Evolutionary conservation across 1,140 invertebrate species (phyloP).

Genomic region (Aphelenchoides besseyi): DNA sequence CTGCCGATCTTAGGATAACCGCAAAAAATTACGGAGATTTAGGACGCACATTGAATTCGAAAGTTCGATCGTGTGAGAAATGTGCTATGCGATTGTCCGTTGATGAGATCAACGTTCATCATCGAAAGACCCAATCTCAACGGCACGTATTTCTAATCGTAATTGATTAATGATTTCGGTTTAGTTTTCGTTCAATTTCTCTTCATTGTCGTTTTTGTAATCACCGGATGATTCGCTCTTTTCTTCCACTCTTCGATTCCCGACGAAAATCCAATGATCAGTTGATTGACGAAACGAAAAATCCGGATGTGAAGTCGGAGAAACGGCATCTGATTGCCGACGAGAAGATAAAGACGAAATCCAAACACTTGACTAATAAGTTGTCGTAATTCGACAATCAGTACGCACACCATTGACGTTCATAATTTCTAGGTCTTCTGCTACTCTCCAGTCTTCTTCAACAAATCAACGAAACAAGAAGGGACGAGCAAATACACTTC

Average conservation of each 20-base stretch:
- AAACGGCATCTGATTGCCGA: no score
- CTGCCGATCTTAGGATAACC: not conserved
- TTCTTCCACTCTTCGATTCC: not conserved
- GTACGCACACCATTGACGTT: no score
- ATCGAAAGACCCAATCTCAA: not conserved
- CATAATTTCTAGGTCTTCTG: not conserved
- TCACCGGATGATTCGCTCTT: not conserved
- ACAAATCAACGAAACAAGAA: not conserved
- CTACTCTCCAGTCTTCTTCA: not conserved
- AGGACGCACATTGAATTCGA: not conserved
- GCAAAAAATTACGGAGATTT: not conserved
- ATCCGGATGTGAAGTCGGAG: not conserved
- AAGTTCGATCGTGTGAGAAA: not conserved
- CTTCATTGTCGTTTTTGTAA: conserved; percentile 8
- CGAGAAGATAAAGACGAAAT: no score
- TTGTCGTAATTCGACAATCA: no score
- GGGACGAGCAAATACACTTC: conserved; percentile 1
- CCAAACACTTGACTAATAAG: no score
- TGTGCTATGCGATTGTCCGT: not conserved
- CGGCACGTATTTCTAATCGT: not conserved
- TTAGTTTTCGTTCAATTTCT: not conserved
- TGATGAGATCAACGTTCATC: not conserved
- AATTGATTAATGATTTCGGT: not conserved
- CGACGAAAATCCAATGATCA: not conserved
- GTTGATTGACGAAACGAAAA: not conserved